phyloP scores from a whole-genome alignment of 2,888 invertebrate genomes.

The Apotomis betuletana region DNA sequence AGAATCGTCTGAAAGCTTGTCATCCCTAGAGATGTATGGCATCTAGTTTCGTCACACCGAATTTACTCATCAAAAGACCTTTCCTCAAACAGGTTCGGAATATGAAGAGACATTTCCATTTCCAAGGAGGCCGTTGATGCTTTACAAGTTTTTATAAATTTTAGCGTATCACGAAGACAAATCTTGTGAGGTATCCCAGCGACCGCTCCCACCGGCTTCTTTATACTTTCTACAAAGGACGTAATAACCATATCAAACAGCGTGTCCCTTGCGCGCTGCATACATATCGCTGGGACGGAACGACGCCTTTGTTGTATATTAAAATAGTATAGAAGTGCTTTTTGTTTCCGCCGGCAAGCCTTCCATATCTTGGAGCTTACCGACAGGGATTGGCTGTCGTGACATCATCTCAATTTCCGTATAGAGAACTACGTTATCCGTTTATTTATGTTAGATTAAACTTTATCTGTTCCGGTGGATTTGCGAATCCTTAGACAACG shows the following conservation, averaged over 20 bases:
- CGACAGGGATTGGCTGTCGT: slow-evolving; percentile 49
- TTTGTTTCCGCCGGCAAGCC: slow-evolving; percentile 73
- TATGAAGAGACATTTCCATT: slow-evolving; percentile 70
- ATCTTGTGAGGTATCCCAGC: slow-evolving; percentile 68
- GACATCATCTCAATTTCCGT: slow-evolving; percentile 43
- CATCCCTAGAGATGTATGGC: slow-evolving; percentile 60
- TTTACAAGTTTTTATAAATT: slow-evolving; percentile 67
- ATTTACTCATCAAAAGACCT: slow-evolving; percentile 63
- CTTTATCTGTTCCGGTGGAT: slow-evolving; percentile 36
- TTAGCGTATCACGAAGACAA: slow-evolving; percentile 81
- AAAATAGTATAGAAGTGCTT: slow-evolving; percentile 77
- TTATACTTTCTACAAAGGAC: slow-evolving; percentile 78
- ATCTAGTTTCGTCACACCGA: slow-evolving; percentile 68
- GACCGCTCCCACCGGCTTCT: slow-evolving; percentile 69
- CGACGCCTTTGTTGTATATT: slow-evolving; percentile 71
- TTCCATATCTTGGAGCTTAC: slow-evolving; percentile 67
- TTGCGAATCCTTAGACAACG: slow-evolving; percentile 17
- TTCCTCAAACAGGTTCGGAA: slow-evolving; percentile 68
- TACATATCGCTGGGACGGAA: slow-evolving; percentile 70
- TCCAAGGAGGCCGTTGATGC: slow-evolving; percentile 69
- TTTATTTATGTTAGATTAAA: slow-evolving; percentile 43
- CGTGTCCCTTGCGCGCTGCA: slow-evolving; percentile 79
- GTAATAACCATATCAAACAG: slow-evolving; percentile 83
- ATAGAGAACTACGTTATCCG: slow-evolving; percentile 46
- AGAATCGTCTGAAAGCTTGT: slow-evolving; percentile 63